phyloP scores from a whole-genome alignment of 92 coral and sea anemone genomes.

The Hydrozoanthus gracilis region DNA sequence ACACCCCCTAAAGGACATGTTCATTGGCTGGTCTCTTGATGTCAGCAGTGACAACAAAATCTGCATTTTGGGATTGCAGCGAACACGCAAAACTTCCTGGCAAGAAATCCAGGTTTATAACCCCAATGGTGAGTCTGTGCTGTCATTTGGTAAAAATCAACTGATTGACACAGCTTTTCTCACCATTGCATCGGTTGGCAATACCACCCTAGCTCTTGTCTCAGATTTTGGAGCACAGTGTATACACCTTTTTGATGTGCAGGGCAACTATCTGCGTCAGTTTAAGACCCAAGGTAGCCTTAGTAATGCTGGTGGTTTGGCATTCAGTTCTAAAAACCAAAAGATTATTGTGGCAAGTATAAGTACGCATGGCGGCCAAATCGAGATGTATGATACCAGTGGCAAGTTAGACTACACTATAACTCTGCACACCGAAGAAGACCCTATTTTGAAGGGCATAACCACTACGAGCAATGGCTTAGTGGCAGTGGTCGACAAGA shows the following conservation, averaged over 20 bases:
- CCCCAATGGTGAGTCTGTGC: background rate
- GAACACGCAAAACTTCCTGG: slow-evolving; percentile 25
- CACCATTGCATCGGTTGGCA: slow-evolving; percentile 2
- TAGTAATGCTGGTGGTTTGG: slow-evolving; percentile 36
- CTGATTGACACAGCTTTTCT: slow-evolving; percentile 27
- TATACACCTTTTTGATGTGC: slow-evolving; percentile 29
- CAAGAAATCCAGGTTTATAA: slow-evolving; percentile 22
- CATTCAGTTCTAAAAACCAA: background rate
- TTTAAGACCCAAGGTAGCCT: slow-evolving; percentile 31
- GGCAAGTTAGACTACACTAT: slow-evolving; percentile 21
- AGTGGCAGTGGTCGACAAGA: slow-evolving; percentile 25
- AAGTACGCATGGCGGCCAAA: slow-evolving; percentile 34
- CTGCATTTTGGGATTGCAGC: slow-evolving; percentile 30
- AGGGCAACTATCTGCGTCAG: slow-evolving; percentile 15
- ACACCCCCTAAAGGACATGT: slow-evolving; percentile 9
- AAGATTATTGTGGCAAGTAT: slow-evolving; percentile 11
- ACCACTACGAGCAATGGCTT: slow-evolving; percentile 20
- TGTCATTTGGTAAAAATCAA: slow-evolving; percentile 20
- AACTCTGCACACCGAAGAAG: slow-evolving; percentile 23
- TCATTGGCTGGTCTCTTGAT: slow-evolving; percentile 39
- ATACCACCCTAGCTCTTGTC: background rate
- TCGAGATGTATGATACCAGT: slow-evolving; percentile 14
- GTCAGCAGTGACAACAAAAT: slow-evolving; percentile 15
- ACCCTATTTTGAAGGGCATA: slow-evolving; percentile 30
- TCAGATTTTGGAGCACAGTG: slow-evolving; percentile 41